Evolutionary conservation across 2,113 vertebrate genomes (phyloP), one percentile per base, ranked within the genome.

Genomic region (Dicentrarchus labrax): DNA sequence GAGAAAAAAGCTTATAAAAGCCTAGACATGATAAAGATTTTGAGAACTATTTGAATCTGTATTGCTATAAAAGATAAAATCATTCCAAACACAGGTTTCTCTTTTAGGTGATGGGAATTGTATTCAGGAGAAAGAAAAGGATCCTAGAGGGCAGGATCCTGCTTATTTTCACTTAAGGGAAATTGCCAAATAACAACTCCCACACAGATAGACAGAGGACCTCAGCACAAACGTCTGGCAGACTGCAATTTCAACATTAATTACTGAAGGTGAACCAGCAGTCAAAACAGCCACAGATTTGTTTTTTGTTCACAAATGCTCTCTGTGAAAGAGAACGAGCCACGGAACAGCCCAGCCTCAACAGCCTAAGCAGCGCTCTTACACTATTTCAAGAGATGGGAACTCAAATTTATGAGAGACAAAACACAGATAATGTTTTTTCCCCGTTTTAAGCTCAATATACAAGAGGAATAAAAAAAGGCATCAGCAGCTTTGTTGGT

Each of bases 241-340:
- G 72, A 83, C 68, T 75, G 69, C 60, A 83, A 82, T 83, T 87
- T 87, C 65, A 79, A 82, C 88, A 83, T 86, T 88, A 88, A 93
- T 91, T 87, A 86, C 84, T 50, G 79, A 90, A 93, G 92, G 89
- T 89, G 78, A 91, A 91, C 62, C 85, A 87, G 81, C 78, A 89
- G 86, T 91, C 82, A 88, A 87, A 92, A 91, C 88, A 90, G 78
- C 61, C 53, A 66, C 65, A 60, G 60, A 70, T 92, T 87, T 72
- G 3, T 17, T 69, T 89, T 85, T 85, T 79, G 80, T 80, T 80
- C 76, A 76, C 59, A 81, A 90, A 78, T 22, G 67, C 43, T 53
- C 45, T 24, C 57, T 1, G 68, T 70, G 81, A 66, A 71, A 80
- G 38, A 65, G 69, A 70, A 74, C 8, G 9, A 79, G 72, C 57